Evolutionary conservation across 2,797 vertebrate genomes (phyloP), one percentile per base, ranked within the genome.

Genomic region (Urocyon cinereoargenteus): DNA sequence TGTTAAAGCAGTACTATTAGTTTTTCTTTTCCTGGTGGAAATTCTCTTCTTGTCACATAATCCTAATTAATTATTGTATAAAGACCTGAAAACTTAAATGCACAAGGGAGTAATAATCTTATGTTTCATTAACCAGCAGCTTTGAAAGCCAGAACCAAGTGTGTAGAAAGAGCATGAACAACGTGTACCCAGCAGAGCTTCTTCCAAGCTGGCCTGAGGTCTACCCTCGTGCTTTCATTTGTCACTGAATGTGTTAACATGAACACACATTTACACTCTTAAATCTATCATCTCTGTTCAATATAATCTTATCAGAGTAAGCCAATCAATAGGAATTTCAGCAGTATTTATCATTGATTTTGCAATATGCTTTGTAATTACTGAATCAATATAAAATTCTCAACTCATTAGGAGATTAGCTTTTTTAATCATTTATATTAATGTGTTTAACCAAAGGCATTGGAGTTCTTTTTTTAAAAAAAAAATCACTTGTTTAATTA

Each of bases 61-160:
- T 98, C 97, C 98, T 98, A 98, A 98, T 98, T 98, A 98, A 98
- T 98, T 98, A 98, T 98, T 98, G 97, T 98, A 98, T 98, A 98
- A 98, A 98, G 98, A 97, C 98, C 97, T 97, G 97, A 98, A 98
- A 98, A 98, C 98, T 98, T 98, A 96, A 97, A 98, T 97, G 97
- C 98, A 98, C 96, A 62, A 94, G 98, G 98, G 98, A 98, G 97
- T 98, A 98, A 98, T 98, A 98, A 98, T 98, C 97, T 98, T 94
- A 98, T 98, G 98, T 98, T 98, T 98, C 97, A 98, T 98, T 98
- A 98, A 98, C 94, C 95, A 98, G 97, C 94, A 96, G 96, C 97
- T 98, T 94, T 2, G 22, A 97, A 97, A 97, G 94, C 88, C 88
- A 96, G 96, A 97, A 91, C 96, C n/a, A 36, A 96, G 83, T 64